Base-by-base conservation (phyloP, 2,113 vertebrate species). In the Toxostoma redivivum region DNA sequence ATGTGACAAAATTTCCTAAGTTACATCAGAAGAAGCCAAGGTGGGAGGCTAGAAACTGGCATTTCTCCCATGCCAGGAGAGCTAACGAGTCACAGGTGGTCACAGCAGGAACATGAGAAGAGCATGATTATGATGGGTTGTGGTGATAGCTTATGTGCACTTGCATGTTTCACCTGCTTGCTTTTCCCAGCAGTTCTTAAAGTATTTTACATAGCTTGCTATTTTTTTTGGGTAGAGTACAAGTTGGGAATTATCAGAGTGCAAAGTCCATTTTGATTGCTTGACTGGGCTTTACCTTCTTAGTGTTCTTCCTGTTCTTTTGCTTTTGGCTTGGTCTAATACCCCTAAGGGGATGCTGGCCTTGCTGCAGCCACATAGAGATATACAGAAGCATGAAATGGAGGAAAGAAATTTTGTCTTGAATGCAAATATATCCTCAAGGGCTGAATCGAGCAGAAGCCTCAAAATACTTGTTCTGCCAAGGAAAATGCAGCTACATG, bases 231-330 rank as follows among this genome's bases (percentile, higher is more conserved):
- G 24, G 23, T 62, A 67, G 60, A 93, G 47, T 67, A 47, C 15
- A 91, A 91, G 92, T 6, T 60, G 51, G 35, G 67, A 93, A 77
- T 86, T 90, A 78, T 27, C 35, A 45, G 51, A 86, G 80, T 87
- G 61, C 57, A 80, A 95, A 89, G 84, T 76, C 87, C n/a, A 31
- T 88, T 95, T 82, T 69, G 58, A 72, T 64, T 95, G 74, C 86
- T 77, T 93, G 78, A 24, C 87, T 70, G 16, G 50, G 20, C 70
- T 95, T 92, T 85, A 47, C n/a, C 25, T 45, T 87, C 40, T 54
- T 87, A 21, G 15, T 51, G 9, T 19, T 90, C 24, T 31, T 84
- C 21, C n/a, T 65, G 11, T 79, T 50, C 61, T 85, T 92, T 85
- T 91, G 45, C 44, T 78, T 92, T 62, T 79, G 74, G 10, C 44